Base-by-base conservation (phyloP, 2,797 vertebrate genomes). In the Mionectes olivaceus region DNA sequence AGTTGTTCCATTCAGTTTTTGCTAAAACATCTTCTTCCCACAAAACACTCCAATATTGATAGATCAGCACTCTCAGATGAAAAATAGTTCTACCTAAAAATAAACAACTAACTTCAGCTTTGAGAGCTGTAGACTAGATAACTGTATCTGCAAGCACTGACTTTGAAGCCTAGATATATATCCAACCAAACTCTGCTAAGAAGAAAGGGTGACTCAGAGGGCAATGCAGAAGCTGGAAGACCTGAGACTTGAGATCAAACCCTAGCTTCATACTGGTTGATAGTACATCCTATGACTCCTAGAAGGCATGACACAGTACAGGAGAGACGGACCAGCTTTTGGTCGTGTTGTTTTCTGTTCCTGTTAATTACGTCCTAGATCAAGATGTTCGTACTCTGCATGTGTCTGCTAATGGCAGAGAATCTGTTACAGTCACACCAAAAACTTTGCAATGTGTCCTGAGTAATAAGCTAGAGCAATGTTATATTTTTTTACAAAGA, bases 121-220 rank as follows among this genome's bases (percentile, higher is more conserved):
- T 52, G 83, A 87, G 76, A 81, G n/a, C 52, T 60, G 44, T 84
- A 60, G 84, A 85, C 94, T 81, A 91, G 74, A 74, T 87, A 95
- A 79, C 80, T 77, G 43, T 71, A 94, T 94, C 88, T 84, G 77
- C 2, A 2, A 89, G 63, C 63, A 52, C 83, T 92, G 92, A 87
- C 80, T 93, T 88, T 46, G 74, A 94, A 95, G 43, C 67, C 88
- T 89, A 68, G 25, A 47, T 65, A 86, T 81, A 87, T 84, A 88
- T n/a, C 52, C 59, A 90, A 28, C 24, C 80, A 94, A 87, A 63
- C 80, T 89, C 63, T 56, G 60, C 73, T 93, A 82, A 94, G 70
- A 78, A 65, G 81, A 93, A 90, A 79, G 59, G 50, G 90, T 90
- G 74, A 91, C 95, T 90, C 95, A 90, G 46, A 82, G 80, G 87